Evolutionary conservation across 1,140 invertebrate species (phyloP).

Genomic region (Caenorhabditis briggsae): DNA sequence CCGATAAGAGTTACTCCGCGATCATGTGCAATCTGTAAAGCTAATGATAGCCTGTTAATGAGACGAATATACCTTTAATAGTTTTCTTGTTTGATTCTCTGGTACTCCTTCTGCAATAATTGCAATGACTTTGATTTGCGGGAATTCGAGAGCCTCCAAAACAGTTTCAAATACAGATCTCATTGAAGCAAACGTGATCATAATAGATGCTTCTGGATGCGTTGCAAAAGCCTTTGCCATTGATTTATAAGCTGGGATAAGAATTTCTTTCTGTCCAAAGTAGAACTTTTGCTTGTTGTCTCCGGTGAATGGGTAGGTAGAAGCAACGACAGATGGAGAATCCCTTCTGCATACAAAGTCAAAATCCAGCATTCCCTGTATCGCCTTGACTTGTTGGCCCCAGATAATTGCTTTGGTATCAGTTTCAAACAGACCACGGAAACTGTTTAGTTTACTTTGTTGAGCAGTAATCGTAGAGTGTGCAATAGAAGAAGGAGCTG

Average conservation of each 20-base stretch:
- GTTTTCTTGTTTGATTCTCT: constrained; percentile 95
- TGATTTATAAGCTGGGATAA: constrained; percentile 95
- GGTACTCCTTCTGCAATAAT: constrained; percentile 99
- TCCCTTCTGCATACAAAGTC: constrained; percentile 95
- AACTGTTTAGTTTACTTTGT: constrained; percentile 17
- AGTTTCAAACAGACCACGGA: constrained; percentile 83
- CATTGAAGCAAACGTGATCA: constrained; percentile 98
- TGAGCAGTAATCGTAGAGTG: constrained; percentile 6
- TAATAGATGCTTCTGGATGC: constrained; percentile 92
- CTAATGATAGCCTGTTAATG: background rate
- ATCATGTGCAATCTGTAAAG: constrained; percentile 82
- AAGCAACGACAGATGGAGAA: constrained; percentile 88
- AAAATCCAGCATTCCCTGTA: constrained; percentile 94
- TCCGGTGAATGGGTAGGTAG: constrained; percentile 98
- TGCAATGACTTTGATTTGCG: constrained; percentile 93
- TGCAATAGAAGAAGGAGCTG: background rate
- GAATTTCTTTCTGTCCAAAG: constrained; percentile 96
- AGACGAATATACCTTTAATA: constrained; percentile 83
- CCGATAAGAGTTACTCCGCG: constrained; percentile 91
- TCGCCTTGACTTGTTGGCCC: constrained; percentile 99
- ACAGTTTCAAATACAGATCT: constrained; percentile 97
- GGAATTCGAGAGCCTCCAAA: constrained; percentile 90
- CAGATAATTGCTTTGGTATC: constrained; percentile 95
- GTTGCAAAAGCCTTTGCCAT: constrained; percentile 96
- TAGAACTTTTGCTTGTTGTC: constrained; percentile 99